These are phyloP conservation scores for Drosophila borborema DNA, from an alignment of 2,888 invertebrate genomes.

Conservation along the genomic window DNA sequence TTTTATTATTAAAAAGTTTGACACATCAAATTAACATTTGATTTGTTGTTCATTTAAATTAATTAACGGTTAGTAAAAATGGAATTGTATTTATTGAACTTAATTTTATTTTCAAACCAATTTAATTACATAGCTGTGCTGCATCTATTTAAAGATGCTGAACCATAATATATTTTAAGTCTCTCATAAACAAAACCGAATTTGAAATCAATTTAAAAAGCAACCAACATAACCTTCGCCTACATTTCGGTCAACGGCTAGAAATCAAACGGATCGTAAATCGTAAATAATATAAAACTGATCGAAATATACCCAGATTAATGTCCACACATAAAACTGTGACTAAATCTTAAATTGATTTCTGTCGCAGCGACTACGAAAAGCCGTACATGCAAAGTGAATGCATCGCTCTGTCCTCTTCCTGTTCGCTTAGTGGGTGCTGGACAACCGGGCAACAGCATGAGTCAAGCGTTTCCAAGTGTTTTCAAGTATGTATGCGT, in stretches of 20 bases:
- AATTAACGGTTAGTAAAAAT: not conserved
- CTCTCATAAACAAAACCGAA: constrained; percentile 20
- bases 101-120: not conserved
- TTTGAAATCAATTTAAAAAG: constrained; percentile 3
- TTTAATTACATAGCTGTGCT: not conserved
- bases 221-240: constrained; percentile 49
- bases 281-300: constrained; percentile 28
- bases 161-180: constrained; percentile 16
- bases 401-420: constrained; percentile 45
- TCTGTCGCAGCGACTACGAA: constrained; percentile 26
- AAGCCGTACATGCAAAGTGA: constrained; percentile 33
- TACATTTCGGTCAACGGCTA: constrained; percentile 36
- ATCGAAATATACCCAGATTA: constrained; percentile 14
- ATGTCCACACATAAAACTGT: constrained; percentile 29
- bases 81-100: not conserved
- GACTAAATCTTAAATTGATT: constrained; percentile 37
- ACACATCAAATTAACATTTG: not conserved
- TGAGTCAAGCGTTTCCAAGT: constrained; percentile 20
- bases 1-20: not conserved
- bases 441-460: constrained; percentile 8
- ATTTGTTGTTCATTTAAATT: not conserved
- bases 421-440: constrained; percentile 42
- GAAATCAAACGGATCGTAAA: constrained; percentile 19
- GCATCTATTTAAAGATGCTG: not conserved
- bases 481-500: constrained; percentile 23